Conservation (phyloP, 2,888 invertebrate species). For the Xestia rhomboidea region DNA sequence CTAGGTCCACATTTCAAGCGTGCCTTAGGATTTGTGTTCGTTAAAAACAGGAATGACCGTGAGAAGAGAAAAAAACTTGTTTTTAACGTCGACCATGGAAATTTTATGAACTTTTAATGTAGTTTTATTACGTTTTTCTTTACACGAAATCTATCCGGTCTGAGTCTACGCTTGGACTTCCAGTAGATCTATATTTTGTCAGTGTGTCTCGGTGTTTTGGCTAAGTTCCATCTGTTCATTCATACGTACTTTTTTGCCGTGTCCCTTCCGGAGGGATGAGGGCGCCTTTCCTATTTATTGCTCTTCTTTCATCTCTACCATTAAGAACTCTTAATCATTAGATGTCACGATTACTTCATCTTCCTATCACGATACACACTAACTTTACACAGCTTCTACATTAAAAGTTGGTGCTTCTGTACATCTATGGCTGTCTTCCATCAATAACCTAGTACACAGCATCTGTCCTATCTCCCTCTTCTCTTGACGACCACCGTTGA, state of each 20-base stretch:
- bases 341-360: constrained; percentile 17
- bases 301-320: constrained; percentile 36
- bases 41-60: not conserved
- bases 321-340: constrained; percentile 28
- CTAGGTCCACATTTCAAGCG: not conserved
- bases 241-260: constrained; percentile 57
- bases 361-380: constrained; percentile 40
- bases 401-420: constrained; percentile 13
- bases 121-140: constrained; percentile 14
- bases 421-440: constrained; percentile 62
- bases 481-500: constrained; percentile 88
- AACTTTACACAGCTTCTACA: constrained; percentile 23
- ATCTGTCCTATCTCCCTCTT: constrained; percentile 86
- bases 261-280: constrained; percentile 53
- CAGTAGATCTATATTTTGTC: constrained; percentile 63
- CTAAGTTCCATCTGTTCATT: constrained; percentile 67
- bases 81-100: not conserved
- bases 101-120: constrained; percentile 21
- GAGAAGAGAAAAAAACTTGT: constrained; percentile 5
- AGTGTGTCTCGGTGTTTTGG: constrained; percentile 68
- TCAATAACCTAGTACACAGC: constrained; percentile 66
- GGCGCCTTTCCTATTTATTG: constrained; percentile 43
- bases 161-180: constrained; percentile 50
- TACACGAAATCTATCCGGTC: constrained; percentile 23
- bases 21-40: not conserved